Conservation (phyloP, 2,888 invertebrate species). For the Penaeus monodon region DNA sequence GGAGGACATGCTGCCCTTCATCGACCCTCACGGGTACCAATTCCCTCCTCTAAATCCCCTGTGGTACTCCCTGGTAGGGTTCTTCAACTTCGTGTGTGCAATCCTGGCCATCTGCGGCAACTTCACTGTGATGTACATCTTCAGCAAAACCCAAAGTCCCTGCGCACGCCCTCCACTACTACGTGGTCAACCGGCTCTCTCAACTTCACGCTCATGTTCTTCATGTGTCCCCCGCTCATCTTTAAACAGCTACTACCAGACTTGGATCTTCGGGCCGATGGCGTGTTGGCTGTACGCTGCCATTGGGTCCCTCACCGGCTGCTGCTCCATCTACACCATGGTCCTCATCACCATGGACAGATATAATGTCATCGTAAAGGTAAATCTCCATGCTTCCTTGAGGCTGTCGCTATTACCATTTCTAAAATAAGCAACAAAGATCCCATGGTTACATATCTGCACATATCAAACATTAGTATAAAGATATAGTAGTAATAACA, state of each 20-base stretch:
- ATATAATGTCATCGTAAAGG: conserved; percentile 72
- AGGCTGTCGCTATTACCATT: no score
- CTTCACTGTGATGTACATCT: conserved; percentile 66
- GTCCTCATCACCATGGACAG: conserved; percentile 89
- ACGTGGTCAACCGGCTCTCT: conserved; percentile 91
- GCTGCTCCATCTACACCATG: conserved; percentile 93
- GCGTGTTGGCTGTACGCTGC: conserved; percentile 88
- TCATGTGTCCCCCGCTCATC: conserved; percentile 39
- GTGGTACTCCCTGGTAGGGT: conserved; percentile 67
- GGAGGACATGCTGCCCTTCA: conserved; percentile 66
- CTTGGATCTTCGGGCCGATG: conserved; percentile 69
- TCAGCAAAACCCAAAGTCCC: conserved; percentile 64
- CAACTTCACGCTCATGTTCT: conserved; percentile 88
- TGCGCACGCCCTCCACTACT: conserved; percentile 76
- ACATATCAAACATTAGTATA: no score
- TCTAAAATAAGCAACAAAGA: no score
- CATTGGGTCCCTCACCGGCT: conserved; percentile 89
- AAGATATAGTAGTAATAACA: no score
- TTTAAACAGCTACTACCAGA: conserved; percentile 36
- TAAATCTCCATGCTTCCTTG: conserved; percentile 48
- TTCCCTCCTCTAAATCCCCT: conserved; percentile 68
- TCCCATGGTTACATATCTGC: no score
- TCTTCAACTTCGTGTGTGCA: no score
- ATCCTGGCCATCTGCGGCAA: conserved; percentile 66
- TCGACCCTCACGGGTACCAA: conserved; percentile 68